These are phyloP conservation scores for Lepidonotus clava DNA, from an alignment of 2,888 invertebrate genomes.

Conservation along the genomic window DNA sequence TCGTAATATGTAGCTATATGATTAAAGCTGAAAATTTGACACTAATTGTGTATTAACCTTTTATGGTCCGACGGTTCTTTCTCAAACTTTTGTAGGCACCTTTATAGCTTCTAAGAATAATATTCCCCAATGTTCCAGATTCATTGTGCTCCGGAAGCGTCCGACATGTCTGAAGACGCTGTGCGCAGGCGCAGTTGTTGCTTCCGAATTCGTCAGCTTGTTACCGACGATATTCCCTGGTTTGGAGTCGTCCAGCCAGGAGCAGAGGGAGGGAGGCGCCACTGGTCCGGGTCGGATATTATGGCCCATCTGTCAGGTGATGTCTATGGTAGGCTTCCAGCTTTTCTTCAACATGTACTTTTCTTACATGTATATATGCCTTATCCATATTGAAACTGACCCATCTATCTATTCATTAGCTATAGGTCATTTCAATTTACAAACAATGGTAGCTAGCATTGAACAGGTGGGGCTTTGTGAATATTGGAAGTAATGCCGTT, in stretches of 20 bases:
- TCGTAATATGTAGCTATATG: background rate
- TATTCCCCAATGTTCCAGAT: conserved; percentile 63
- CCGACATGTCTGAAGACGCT: conserved; percentile 67
- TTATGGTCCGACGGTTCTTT: too few relatives aligned
- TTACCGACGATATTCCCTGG: conserved; percentile 70
- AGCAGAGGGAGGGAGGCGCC: conserved; percentile 67
- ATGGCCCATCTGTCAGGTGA: conserved; percentile 67
- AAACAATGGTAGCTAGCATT: too few relatives aligned
- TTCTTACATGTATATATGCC: too few relatives aligned
- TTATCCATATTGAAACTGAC: too few relatives aligned
- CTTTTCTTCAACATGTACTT: too few relatives aligned
- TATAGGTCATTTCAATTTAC: too few relatives aligned
- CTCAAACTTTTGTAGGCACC: too few relatives aligned
- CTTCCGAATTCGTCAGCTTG: conserved; percentile 70
- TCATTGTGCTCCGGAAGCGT: conserved; percentile 66
- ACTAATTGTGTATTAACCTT: too few relatives aligned
- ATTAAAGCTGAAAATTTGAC: background rate
- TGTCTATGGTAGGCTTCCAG: conserved; percentile 60
- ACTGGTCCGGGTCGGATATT: conserved; percentile 67
- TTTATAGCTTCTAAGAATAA: too few relatives aligned
- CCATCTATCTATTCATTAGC: too few relatives aligned
- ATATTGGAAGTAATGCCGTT: too few relatives aligned
- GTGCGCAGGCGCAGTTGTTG: conserved; percentile 67
- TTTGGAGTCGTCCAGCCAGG: conserved; percentile 63
- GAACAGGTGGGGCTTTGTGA: too few relatives aligned